These are phyloP conservation scores for Argyra leucocephala DNA, from an alignment of 2,888 invertebrate species.

Conservation along the genomic window DNA sequence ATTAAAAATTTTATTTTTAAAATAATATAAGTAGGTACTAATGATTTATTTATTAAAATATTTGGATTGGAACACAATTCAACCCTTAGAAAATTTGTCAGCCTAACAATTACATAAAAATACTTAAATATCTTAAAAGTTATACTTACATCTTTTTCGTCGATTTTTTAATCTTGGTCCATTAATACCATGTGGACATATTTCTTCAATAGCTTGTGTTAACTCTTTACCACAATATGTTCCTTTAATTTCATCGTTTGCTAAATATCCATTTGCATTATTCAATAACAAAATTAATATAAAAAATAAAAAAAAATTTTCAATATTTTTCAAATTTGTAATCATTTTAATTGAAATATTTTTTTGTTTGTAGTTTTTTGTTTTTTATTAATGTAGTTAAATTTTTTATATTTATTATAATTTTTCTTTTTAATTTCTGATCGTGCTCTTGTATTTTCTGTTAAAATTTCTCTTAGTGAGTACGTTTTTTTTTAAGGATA, in stretches of 20 bases:
- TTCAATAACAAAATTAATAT: background rate
- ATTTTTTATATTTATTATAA: too few species aligned
- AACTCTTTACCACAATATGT: background rate
- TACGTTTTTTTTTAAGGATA: too few species aligned
- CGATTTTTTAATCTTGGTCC: background rate
- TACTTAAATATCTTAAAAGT: background rate
- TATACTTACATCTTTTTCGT: background rate
- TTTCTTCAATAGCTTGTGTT: background rate
- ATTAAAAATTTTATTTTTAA: too few species aligned
- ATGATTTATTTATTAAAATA: too few species aligned
- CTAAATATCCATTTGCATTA: background rate
- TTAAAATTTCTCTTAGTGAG: too few species aligned
- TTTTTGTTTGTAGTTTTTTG: too few species aligned
- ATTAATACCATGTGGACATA: background rate
- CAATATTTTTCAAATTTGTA: background rate
- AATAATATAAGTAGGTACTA: too few species aligned
- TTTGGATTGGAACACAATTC: too few species aligned
- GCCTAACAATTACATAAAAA: background rate
- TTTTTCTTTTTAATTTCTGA: too few species aligned
- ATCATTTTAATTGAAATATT: background rate
- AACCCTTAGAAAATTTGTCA: too few species aligned
- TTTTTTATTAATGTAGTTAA: too few species aligned
- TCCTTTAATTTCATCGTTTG: background rate
- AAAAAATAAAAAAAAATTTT: background rate
- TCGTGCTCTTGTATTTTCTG: too few species aligned